phyloP scores from a whole-genome alignment of 1,140 invertebrate species.

The Macrostomum lignano region DNA sequence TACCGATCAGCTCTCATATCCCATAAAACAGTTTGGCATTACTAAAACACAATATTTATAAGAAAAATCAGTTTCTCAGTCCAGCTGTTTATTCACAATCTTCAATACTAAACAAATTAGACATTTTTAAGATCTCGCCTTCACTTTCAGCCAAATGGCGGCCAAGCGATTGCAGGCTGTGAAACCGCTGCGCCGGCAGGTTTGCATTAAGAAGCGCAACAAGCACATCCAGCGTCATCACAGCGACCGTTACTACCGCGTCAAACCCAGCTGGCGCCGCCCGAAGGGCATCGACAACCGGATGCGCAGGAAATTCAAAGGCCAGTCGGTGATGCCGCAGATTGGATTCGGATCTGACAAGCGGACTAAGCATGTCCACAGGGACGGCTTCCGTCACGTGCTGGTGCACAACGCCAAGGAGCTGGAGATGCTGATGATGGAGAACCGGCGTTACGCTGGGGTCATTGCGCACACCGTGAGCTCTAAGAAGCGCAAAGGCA shows the following conservation, averaged over 20 bases:
- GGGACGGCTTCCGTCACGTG: conserved; percentile 84
- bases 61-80: no score
- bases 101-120: no score
- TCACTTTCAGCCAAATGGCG: no score
- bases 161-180: no score
- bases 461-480: conserved; percentile 88
- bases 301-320: conserved; percentile 88
- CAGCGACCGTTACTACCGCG: conserved; percentile 2
- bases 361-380: conserved; percentile 72
- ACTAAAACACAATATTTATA: no score
- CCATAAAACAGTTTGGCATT: no score
- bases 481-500: conserved; percentile 71
- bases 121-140: no score
- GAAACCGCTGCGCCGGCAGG: conserved; percentile 40
- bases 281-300: conserved; percentile 98
- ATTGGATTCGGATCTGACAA: conserved; percentile 92
- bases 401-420: conserved; percentile 63
- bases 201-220: conserved; percentile 71
- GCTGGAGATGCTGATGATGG: conserved; percentile 90
- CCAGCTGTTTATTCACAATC: no score
- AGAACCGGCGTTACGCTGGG: conserved; percentile 78
- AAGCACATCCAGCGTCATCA: conserved; percentile 71
- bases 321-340: conserved; percentile 86
- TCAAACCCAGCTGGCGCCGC: conserved; percentile 48
- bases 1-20: no score